Evolutionary conservation across 2,888 invertebrate genomes (phyloP).

Genomic region (Laspeyria flexula): DNA sequence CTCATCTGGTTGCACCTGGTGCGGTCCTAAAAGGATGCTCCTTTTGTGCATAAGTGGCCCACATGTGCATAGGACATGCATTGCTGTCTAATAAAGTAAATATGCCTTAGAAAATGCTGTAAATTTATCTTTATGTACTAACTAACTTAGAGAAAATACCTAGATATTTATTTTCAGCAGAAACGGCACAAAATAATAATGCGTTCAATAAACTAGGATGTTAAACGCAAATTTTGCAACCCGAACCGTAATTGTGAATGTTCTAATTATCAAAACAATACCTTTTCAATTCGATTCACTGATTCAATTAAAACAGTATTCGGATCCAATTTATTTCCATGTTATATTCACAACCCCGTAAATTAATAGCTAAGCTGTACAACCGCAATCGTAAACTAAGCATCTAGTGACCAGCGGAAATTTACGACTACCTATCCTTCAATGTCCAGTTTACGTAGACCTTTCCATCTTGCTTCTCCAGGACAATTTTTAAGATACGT

Average conservation of each 20-base stretch:
- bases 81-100: no score
- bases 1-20: no score
- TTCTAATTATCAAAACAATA: slow-evolving; percentile 22
- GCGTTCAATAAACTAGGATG: not conserved
- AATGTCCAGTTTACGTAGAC: slow-evolving; percentile 33
- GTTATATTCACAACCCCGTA: slow-evolving; percentile 12
- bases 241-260: slow-evolving; percentile 4
- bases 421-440: slow-evolving; percentile 49
- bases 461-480: slow-evolving; percentile 12
- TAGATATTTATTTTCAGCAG: no score
- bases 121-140: no score
- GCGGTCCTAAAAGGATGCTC: no score
- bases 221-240: slow-evolving; percentile 18
- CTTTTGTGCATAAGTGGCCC: no score
- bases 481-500: slow-evolving; percentile 3
- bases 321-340: slow-evolving; percentile 23
- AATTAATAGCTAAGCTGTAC: slow-evolving; percentile 50
- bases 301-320: slow-evolving; percentile 33
- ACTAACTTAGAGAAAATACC: no score
- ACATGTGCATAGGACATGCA: no score
- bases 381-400: slow-evolving; percentile 56
- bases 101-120: no score
- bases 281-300: slow-evolving; percentile 12
- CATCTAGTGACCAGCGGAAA: slow-evolving; percentile 49
- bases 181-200: slow-evolving; percentile 1